Evolutionary conservation across 2,888 invertebrate genomes (phyloP).

Genomic region (Pachymerium ferrugineum): DNA sequence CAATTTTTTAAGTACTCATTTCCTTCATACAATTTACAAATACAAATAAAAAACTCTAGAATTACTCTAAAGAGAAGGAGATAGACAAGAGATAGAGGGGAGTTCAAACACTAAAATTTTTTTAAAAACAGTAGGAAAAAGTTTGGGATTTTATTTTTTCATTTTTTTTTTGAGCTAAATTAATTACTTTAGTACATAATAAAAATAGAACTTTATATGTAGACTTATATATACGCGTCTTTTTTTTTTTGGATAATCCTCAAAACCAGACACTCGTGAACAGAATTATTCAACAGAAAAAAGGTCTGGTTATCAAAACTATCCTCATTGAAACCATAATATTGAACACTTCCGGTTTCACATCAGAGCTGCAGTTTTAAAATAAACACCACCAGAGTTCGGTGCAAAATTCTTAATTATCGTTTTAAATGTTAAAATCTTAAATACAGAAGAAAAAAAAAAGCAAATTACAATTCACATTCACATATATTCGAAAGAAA

Average conservation of each 20-base stretch:
- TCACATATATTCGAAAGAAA: no score
- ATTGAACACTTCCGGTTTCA: background rate
- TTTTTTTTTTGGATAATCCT: background rate
- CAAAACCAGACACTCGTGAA: background rate
- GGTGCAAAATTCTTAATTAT: background rate
- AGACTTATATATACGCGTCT: background rate
- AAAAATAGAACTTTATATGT: background rate
- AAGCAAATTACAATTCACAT: no score
- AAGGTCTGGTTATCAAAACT: background rate
- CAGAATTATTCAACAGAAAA: background rate
- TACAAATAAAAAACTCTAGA: background rate
- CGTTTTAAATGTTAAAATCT: no score
- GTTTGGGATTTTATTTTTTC: no score
- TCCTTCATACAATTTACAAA: background rate
- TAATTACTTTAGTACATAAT: background rate
- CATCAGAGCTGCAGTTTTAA: background rate
- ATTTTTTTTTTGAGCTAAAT: slow-evolving; percentile 12
- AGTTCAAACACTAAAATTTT: no score
- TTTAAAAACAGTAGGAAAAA: background rate
- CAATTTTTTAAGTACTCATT: background rate
- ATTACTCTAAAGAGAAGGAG: no score
- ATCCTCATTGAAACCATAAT: background rate
- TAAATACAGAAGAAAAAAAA: no score
- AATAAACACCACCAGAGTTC: no score
- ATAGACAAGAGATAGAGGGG: no score